A percentile compares a stretch with the other conserved stretches of the same genome.
These are phyloP conservation scores for Pemphredon lugubris DNA, from an alignment of 2,888 invertebrate genomes.

Conservation along the genomic window DNA sequence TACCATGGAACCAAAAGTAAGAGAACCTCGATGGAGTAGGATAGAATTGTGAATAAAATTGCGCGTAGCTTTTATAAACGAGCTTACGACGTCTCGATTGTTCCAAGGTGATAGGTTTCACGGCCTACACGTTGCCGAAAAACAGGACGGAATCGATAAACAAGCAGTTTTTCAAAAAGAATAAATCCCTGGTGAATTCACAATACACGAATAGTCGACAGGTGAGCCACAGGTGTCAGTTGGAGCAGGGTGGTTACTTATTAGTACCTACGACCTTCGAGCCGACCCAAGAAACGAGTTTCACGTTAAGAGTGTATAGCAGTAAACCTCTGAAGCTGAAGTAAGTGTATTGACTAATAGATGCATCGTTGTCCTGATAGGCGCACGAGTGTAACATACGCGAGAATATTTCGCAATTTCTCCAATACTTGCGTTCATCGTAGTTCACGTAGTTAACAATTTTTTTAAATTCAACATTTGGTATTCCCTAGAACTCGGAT, in stretches of 20 bases:
- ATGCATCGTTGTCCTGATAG: background rate
- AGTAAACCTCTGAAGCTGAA: conserved; percentile 90
- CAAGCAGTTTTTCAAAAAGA: conserved; percentile 91
- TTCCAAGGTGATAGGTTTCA: conserved; percentile 90
- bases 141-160: conserved; percentile 89
- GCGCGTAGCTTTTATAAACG: too few relatives aligned
- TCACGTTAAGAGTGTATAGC: conserved; percentile 91
- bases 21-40: background rate
- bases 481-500: background rate
- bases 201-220: conserved; percentile 96
- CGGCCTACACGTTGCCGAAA: conserved; percentile 89
- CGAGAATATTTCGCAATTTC: too few relatives aligned
- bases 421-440: too few relatives aligned
- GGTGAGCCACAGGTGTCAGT: conserved; percentile 89
- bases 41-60: too few relatives aligned
- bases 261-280: conserved; percentile 95
- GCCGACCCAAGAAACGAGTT: conserved; percentile 93
- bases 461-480: too few relatives aligned
- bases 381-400: background rate
- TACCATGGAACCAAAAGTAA: conserved; percentile 94
- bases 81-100: conserved; percentile 4
- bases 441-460: too few relatives aligned
- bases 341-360: conserved; percentile 81
- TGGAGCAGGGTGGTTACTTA: conserved; percentile 91
- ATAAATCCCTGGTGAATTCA: conserved; percentile 93